phyloP scores from a whole-genome alignment of 2,797 vertebrate species.

The Ataeniobius toweri region DNA sequence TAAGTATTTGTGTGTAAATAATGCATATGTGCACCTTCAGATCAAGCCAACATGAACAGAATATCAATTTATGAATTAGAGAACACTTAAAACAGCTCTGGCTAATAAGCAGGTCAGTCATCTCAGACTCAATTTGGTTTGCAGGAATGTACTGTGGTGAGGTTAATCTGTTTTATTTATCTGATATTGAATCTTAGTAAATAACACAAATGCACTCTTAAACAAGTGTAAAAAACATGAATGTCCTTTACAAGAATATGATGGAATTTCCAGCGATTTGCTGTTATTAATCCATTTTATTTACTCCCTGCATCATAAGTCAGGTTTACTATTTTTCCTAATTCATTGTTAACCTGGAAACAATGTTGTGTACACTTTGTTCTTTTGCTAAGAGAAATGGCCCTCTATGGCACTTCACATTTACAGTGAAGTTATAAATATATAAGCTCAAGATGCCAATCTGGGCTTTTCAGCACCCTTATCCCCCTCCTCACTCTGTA shows the following conservation, averaged over 20 bases:
- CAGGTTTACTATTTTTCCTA: not conserved
- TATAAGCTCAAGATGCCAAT: no score
- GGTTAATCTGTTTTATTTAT: conserved; percentile 15
- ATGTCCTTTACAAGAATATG: not conserved
- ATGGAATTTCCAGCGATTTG: not conserved
- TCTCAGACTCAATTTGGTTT: conserved; percentile 25
- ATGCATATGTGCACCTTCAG: not conserved
- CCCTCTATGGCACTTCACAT: not conserved
- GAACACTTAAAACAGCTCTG: conserved; percentile 21
- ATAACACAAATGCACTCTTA: not conserved
- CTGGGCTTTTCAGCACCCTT: no score
- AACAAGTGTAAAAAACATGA: not conserved
- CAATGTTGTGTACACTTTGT: not conserved
- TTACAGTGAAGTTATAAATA: no score
- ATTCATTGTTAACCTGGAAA: not conserved
- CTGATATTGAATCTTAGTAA: conserved; percentile 10
- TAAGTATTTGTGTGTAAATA: conserved; percentile 12
- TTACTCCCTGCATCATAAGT: not conserved
- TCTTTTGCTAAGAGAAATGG: not conserved
- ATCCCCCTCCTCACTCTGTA: no score
- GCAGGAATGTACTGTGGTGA: conserved; percentile 10
- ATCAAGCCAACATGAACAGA: not conserved
- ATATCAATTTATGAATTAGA: conserved; percentile 21
- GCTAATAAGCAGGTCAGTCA: conserved; percentile 33
- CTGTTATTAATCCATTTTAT: not conserved